Base-by-base conservation (phyloP, 2,888 invertebrate genomes). In the Spialia ferax region DNA sequence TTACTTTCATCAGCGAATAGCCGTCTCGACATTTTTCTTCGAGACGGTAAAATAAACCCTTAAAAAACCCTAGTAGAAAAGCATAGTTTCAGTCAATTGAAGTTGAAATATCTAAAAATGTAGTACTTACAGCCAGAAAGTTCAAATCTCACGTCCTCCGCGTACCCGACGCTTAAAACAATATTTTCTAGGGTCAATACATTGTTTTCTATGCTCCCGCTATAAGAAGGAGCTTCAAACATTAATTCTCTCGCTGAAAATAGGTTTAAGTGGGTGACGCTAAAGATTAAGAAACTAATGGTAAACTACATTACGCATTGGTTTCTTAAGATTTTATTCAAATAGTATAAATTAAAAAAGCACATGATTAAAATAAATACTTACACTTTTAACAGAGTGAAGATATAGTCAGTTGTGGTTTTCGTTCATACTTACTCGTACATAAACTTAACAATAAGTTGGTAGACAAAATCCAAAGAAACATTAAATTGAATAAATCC, bases 51-150 rank as follows among this genome's bases (percentile, higher is more conserved):
- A 29, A 29, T 8, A 29, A 8, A 8, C 29, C 13, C 11, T 18
- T 42, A 42, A 2, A 42, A 42, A 18, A 15, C 8, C 1, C 0
- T 18, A 18, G 2, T 7, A 2, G n/a, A n/a, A n/a, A n/a, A n/a
- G n/a, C n/a, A n/a, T n/a, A n/a, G n/a, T n/a, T n/a, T 45, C 8
- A 45, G 2, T 1, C 10, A 20, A 20, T 48, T 10, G 10, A 8
- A 11, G 3, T 48, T 20, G 10, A 8, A 45, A 20, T 48, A 48
- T 45, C 4, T 3, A 8, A 18, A 20, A 11, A 45, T 0, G 20
- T 20, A 48, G 20, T 48, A 78, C 84, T 83, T 74, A 91, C 92
- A 88, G 60, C 89, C 90, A 57, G 68, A 71, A 22, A 89, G 74
- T 5, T 57, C 54, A 69, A 86, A 88, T 13, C 6, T 48, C 2